Conservation (phyloP, 2,888 invertebrate genomes). For the Drosophila cognata region DNA sequence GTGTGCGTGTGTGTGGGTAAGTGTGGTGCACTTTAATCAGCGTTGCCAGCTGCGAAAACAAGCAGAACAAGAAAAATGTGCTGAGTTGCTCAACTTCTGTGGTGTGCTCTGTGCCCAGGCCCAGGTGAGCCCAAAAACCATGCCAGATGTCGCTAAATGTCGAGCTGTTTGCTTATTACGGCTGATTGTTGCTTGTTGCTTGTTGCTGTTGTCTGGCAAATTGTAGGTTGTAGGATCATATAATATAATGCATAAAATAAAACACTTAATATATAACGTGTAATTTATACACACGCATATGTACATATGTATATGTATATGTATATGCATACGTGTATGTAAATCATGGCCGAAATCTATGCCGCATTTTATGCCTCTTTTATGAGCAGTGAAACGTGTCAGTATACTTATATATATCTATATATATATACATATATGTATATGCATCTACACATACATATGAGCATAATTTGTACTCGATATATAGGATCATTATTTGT, state of each 20-base stretch:
- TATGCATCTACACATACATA: background rate
- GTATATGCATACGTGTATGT: background rate
- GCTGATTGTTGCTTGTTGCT: slow-evolving; percentile 18
- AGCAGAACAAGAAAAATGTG: slow-evolving; percentile 20
- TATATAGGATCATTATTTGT: slow-evolving; percentile 7
- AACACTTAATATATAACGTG: background rate
- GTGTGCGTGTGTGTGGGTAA: background rate
- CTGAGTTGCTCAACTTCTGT: slow-evolving; percentile 14
- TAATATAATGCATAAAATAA: background rate
- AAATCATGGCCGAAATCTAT: slow-evolving; percentile 9
- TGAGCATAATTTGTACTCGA: background rate
- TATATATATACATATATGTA: no score
- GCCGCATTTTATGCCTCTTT: slow-evolving; percentile 22
- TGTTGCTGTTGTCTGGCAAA: slow-evolving; percentile 8
- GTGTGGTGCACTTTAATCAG: slow-evolving; percentile 59
- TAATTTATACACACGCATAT: background rate
- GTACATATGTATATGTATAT: background rate
- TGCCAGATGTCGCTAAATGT: slow-evolving; percentile 15
- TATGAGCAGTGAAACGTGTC: slow-evolving; percentile 28
- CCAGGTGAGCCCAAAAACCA: background rate
- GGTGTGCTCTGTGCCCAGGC: slow-evolving; percentile 5
- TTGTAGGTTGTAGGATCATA: slow-evolving; percentile 4
- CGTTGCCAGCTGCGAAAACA: slow-evolving; percentile 48
- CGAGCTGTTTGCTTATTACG: slow-evolving; percentile 7
- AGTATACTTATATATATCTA: background rate